Base-by-base conservation (phyloP, 2,797 vertebrate species). In the Nannoperca australis region DNA sequence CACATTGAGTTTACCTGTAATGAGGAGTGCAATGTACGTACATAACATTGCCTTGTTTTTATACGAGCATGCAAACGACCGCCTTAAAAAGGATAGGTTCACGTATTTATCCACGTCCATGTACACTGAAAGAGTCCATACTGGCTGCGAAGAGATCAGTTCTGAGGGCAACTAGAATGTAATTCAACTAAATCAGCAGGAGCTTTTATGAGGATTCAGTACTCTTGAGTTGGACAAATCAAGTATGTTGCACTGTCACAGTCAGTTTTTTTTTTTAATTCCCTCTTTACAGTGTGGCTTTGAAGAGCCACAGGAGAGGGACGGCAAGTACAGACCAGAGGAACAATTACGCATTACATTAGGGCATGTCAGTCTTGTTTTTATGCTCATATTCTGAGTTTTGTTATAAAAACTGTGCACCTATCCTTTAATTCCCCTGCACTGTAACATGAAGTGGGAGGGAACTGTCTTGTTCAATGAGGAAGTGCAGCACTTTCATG, bases 401-500 rank as follows among this genome's bases (percentile, higher is more conserved):
- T 3, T 22, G 5, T n/a, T 7, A 15, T 12, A 38, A 34, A 68
- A 49, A 13, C 4, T 4, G 45, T 15, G 47, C 12, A 7, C 9
- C 12, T 12, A 0, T 14, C n/a, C 54, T 65, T 30, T 50, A 22
- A 36, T 10, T 32, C 30, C 30, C 9, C 73, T 17, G 9, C 40
- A 5, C 7, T 62, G 54, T 14, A 40, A 66, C 42, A 53, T 34
- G 18, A 34, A 1, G 55, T 60, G 74, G 78, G 72, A 79, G 82
- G 79, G 3, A 7, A 58, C 51, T 0, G 10, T 4, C 59, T 45
- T 5, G 14, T 50, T 69, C 49, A 84, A 86, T 15, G 71, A 79
- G 91, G 88, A 92, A 89, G 86, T 88, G 66, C 42, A 55, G 55
- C 77, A 38, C 13, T 72, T 72, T 63, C 22, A 36, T 67, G 49